Conservation (phyloP, 2,113 vertebrate species). For the Notothenia rossii region DNA sequence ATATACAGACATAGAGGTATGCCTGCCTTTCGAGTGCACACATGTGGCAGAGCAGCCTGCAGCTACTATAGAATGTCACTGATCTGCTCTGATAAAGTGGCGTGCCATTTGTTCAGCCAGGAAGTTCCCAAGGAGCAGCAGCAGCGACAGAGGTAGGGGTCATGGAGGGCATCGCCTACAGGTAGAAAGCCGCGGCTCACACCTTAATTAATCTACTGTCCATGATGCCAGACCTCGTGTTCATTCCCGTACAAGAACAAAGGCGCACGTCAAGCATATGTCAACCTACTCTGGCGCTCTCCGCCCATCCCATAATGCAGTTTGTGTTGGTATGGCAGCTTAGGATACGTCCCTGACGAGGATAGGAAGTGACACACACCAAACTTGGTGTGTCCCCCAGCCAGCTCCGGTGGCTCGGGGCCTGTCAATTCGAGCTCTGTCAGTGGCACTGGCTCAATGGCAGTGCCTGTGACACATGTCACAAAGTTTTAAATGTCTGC, state of each 20-base stretch:
- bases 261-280: constrained; percentile 79
- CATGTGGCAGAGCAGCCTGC: constrained; percentile 47
- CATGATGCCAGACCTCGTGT: constrained; percentile 47
- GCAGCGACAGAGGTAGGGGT: constrained; percentile 56
- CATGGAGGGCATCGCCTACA: constrained; percentile 71
- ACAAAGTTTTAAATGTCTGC: constrained; percentile 99
- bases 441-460: constrained; percentile 92
- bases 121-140: constrained; percentile 65
- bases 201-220: constrained; percentile 75
- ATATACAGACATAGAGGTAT: constrained; percentile 3
- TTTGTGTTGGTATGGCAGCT: constrained; percentile 85
- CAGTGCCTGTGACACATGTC: constrained; percentile 97
- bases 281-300: constrained; percentile 78
- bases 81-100: constrained; percentile 76
- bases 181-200: constrained; percentile 63
- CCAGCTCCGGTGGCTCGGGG: constrained; percentile 90
- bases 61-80: constrained; percentile 75
- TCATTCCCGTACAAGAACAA: constrained; percentile 55
- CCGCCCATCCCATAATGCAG: constrained; percentile 84
- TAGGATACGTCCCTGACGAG: constrained; percentile 88
- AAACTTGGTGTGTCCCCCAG: constrained; percentile 96
- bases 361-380: constrained; percentile 95
- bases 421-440: constrained; percentile 94
- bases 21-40: background rate
- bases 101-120: constrained; percentile 71